Evolutionary conservation across 2,888 invertebrate genomes (phyloP).

Genomic region (Altica lythri): DNA sequence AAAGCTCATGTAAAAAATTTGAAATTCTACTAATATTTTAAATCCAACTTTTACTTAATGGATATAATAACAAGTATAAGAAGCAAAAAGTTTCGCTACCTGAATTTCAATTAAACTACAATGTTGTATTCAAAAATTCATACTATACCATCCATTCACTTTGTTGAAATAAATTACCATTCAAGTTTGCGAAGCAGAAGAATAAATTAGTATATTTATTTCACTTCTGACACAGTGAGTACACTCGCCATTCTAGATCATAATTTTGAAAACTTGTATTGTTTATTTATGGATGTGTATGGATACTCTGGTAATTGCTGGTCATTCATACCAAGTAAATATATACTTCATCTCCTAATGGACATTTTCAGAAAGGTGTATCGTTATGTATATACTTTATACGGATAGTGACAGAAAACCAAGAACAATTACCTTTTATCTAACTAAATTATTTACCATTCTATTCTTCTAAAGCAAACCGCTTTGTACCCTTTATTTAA

Average conservation of each 20-base stretch:
- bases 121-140: slow-evolving; percentile 27
- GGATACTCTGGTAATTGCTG: slow-evolving; percentile 21
- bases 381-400: slow-evolving; percentile 11
- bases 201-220: slow-evolving; percentile 30
- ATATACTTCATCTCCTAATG: slow-evolving; percentile 25
- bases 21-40: too few relatives aligned
- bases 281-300: slow-evolving; percentile 26
- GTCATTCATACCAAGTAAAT: slow-evolving; percentile 23
- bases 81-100: slow-evolving; percentile 3
- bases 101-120: slow-evolving; percentile 16
- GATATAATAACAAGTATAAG: neutral
- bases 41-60: too few relatives aligned
- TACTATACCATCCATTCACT: slow-evolving; percentile 1
- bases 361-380: slow-evolving; percentile 15
- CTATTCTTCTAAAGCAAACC: too few relatives aligned
- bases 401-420: too few relatives aligned
- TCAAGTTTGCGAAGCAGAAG: slow-evolving; percentile 18
- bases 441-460: too few relatives aligned
- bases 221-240: slow-evolving; percentile 19
- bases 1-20: too few relatives aligned
- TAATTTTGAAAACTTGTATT: slow-evolving; percentile 23
- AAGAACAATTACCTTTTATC: too few relatives aligned
- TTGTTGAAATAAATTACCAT: slow-evolving; percentile 25
- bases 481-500: too few relatives aligned
- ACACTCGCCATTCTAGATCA: slow-evolving; percentile 19